Conservation (phyloP, 2,113 vertebrate genomes). For the Sclerurus mexicanus region DNA sequence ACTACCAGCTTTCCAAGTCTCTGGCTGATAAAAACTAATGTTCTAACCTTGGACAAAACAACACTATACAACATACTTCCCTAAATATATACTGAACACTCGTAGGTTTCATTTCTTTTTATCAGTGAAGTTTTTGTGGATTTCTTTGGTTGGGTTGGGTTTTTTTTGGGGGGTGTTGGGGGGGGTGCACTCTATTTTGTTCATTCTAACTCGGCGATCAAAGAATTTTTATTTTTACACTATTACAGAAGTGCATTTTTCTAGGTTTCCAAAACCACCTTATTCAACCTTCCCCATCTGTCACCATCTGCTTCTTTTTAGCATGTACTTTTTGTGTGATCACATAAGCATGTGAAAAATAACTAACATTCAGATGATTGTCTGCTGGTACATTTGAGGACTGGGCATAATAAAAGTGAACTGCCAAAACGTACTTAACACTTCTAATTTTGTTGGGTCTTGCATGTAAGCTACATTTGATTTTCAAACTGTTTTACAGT, state of each 20-base stretch:
- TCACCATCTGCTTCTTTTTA: slow-evolving; percentile 99
- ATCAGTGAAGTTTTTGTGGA: slow-evolving; percentile 9
- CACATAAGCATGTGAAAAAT: slow-evolving; percentile 99
- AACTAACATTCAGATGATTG: slow-evolving; percentile 99
- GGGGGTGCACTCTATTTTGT: slow-evolving; percentile 44
- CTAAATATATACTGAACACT: slow-evolving; percentile 1
- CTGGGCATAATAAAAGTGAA: slow-evolving; percentile 90
- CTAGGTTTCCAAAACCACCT: slow-evolving; percentile 97
- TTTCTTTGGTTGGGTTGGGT: not conserved
- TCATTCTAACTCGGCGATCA: slow-evolving; percentile 88
- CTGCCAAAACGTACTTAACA: slow-evolving; percentile 96
- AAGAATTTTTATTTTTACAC: slow-evolving; percentile 96
- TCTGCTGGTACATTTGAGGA: slow-evolving; percentile 93
- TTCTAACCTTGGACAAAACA: not conserved
- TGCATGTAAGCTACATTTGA: slow-evolving; percentile 80
- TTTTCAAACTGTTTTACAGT: slow-evolving; percentile 83
- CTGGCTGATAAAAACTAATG: not conserved
- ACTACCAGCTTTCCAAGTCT: not conserved
- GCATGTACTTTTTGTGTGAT: slow-evolving; percentile 97
- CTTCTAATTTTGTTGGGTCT: slow-evolving; percentile 88
- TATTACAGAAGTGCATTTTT: slow-evolving; percentile 93
- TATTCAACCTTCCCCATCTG: slow-evolving; percentile 99
- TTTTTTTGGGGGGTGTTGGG: not conserved
- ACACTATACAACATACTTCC: not conserved
- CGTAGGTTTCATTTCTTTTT: slow-evolving; percentile 6